These are phyloP conservation scores for Habropoda laboriosa DNA, from an alignment of 1,140 invertebrate species.

Conservation along the genomic window DNA sequence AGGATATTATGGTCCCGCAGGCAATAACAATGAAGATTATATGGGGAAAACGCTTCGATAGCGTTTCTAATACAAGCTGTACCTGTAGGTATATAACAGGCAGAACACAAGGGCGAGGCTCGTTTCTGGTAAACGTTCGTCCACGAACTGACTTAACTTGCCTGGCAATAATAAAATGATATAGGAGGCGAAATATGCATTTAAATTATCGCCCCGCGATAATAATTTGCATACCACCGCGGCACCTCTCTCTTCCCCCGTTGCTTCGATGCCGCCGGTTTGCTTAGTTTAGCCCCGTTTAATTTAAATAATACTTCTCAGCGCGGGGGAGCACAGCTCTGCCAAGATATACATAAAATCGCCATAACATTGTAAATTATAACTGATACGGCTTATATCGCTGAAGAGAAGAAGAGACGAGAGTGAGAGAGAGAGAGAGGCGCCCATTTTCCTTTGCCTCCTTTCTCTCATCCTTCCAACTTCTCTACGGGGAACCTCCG, in stretches of 20 bases:
- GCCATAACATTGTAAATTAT: slow-evolving; percentile 83
- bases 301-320: slow-evolving; percentile 83
- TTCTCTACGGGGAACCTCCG: slow-evolving; percentile 24
- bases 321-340: slow-evolving; percentile 64
- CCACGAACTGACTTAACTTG: slow-evolving; percentile 79
- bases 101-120: slow-evolving; percentile 51
- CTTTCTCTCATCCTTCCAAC: neutral
- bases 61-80: slow-evolving; percentile 76
- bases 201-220: slow-evolving; percentile 83
- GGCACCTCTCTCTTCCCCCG: slow-evolving; percentile 67
- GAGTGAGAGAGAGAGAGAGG: slow-evolving; percentile 27
- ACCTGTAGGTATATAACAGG: too few relatives aligned
- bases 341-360: slow-evolving; percentile 82
- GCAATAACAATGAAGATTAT: slow-evolving; percentile 79
- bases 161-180: slow-evolving; percentile 83
- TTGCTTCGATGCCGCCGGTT: slow-evolving; percentile 79
- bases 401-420: slow-evolving; percentile 41
- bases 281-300: slow-evolving; percentile 83
- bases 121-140: slow-evolving; percentile 73
- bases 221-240: slow-evolving; percentile 82
- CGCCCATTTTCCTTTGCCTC: slow-evolving; percentile 6
- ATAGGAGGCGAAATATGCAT: slow-evolving; percentile 83
- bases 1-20: slow-evolving; percentile 76
- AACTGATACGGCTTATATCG: slow-evolving; percentile 82
- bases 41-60: slow-evolving; percentile 77